Base-by-base conservation (phyloP, 2,797 vertebrate species). In the Benthosema pterotum region DNA sequence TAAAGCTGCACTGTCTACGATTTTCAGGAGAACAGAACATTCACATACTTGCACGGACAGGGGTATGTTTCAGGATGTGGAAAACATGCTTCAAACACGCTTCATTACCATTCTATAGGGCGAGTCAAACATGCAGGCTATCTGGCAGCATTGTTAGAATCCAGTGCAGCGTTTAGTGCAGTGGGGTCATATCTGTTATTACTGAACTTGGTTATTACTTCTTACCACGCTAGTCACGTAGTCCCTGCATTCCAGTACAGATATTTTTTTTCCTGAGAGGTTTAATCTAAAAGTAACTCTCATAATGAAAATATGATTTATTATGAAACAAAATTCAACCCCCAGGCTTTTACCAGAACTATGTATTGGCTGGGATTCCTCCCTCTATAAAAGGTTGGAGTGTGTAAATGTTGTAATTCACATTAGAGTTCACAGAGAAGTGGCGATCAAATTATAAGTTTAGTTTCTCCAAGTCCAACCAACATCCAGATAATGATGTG, bases 191-290 rank as follows among this genome's bases (percentile, higher is more conserved):
- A 38, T 70, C 71, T 52, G 67, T 75, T 53, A 53, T 65, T 53
- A 53, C 63, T 77, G 65, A 67, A 65, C 56, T 67, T 58, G 11
- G 48, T 19, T 7, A 17, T 52, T 49, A 60, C 43, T 53, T 69
- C 63, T 75, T 66, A 60, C 52, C 59, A 51, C 71, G 51, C 54
- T 46, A 22, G 57, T 74, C 75, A 70, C 50, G 76, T 56, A 58
- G n/a, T 46, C n/a, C 13, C 59, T 54, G 19, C 53, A 57, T 32
- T 19, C 22, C 42, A 22, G 42, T 42, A 38, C 32, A 32, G 15
- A 52, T 42, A 18, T 16, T 25, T 8, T 52, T 22, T 51, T 51
- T 52, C 38, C 42, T 11, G 28, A 38, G 13, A 42, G 12, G 32
- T 32, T 48, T 22, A 18, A 2, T 25, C 14, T 11, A 14, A 52